These are phyloP conservation scores for Cyrtodaria siliqua DNA, from an alignment of 2,888 invertebrate genomes.

Conservation along the genomic window DNA sequence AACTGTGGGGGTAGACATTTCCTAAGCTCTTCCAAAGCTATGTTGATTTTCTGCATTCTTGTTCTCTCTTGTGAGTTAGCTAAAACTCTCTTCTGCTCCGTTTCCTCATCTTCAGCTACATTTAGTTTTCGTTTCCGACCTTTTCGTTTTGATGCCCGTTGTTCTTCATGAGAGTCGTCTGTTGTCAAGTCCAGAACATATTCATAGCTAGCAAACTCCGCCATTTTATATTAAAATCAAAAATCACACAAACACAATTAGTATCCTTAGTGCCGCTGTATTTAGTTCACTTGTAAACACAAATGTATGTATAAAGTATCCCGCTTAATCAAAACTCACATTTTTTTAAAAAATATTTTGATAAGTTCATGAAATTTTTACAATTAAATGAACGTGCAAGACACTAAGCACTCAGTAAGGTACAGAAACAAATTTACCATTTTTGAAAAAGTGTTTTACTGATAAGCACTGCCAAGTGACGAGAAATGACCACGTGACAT, in stretches of 20 bases:
- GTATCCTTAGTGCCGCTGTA: too few relatives aligned
- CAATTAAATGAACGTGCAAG: too few relatives aligned
- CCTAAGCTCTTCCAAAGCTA: slow-evolving; percentile 68
- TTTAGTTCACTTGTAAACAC: too few relatives aligned
- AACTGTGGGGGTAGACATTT: slow-evolving; percentile 67
- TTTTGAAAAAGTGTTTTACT: not conserved
- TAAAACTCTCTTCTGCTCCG: slow-evolving; percentile 62
- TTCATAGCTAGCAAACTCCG: not conserved
- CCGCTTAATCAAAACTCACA: too few relatives aligned
- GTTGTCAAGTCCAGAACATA: slow-evolving; percentile 5
- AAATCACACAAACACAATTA: too few relatives aligned
- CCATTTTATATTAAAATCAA: too few relatives aligned
- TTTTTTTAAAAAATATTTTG: too few relatives aligned
- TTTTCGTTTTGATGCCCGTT: not conserved
- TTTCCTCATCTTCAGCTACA: slow-evolving; percentile 47
- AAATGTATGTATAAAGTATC: too few relatives aligned
- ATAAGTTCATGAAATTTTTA: too few relatives aligned
- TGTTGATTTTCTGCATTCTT: slow-evolving; percentile 71
- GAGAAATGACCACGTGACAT: slow-evolving; percentile 19
- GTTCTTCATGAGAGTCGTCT: not conserved
- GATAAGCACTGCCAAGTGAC: slow-evolving; percentile 18
- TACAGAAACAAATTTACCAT: too few relatives aligned
- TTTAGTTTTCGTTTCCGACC: slow-evolving; percentile 29
- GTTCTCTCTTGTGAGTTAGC: slow-evolving; percentile 73
- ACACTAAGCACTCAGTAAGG: too few relatives aligned